Percentiles rank a stretch among this genome's conserved stretches.
Conservation (phyloP, 2,113 vertebrate species). For the Balaeniceps rex region DNA sequence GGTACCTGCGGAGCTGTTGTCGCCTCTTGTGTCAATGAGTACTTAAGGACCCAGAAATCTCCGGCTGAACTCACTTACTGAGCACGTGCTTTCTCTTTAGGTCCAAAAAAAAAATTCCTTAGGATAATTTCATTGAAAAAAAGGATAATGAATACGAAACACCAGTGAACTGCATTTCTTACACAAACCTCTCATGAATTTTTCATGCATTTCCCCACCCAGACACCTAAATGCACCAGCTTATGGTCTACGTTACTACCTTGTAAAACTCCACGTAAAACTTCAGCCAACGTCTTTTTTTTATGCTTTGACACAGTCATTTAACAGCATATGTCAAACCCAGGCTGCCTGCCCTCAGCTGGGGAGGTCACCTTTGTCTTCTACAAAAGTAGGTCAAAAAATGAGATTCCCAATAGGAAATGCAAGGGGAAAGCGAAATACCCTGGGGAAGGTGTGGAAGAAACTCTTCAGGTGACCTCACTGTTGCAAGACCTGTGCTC, state of each 20-base stretch:
- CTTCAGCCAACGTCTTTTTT: neutral
- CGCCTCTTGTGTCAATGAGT: constrained; percentile 1
- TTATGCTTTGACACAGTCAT: neutral
- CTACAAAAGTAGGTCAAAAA: neutral
- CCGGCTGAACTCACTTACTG: constrained; percentile 17
- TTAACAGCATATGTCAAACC: neutral
- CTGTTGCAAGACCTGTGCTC: neutral
- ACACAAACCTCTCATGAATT: constrained; percentile 38
- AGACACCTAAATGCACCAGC: neutral
- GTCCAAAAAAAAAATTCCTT: neutral
- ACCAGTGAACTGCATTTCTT: neutral
- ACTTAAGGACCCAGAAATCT: constrained; percentile 40
- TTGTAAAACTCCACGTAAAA: neutral
- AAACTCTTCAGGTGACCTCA: neutral
- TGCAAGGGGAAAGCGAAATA: neutral
- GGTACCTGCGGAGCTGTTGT: neutral
- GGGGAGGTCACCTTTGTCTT: neutral
- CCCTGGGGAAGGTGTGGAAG: neutral
- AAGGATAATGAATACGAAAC: neutral
- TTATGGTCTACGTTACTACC: neutral
- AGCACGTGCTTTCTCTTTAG: neutral
- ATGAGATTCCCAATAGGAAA: neutral
- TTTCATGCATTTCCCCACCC: constrained; percentile 24
- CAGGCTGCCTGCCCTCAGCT: neutral
- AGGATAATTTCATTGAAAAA: constrained; percentile 25